Conservation (phyloP, 2,113 vertebrate genomes). For the Bagarius yarrelli region DNA sequence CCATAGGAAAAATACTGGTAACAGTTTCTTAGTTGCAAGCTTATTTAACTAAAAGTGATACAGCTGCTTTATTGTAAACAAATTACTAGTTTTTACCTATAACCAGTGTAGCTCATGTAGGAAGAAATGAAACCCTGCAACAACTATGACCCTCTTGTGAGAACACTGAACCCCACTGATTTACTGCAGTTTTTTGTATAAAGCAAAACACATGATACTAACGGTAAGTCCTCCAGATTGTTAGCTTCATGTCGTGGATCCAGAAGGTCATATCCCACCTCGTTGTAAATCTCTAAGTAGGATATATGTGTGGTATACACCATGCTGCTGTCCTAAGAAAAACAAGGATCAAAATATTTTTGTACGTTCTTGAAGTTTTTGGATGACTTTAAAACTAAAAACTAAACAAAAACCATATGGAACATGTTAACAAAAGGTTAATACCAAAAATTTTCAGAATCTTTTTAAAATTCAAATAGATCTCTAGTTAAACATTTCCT, state of each 20-base stretch:
- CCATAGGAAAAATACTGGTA: too few relatives aligned
- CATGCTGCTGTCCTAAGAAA: slow-evolving; percentile 81
- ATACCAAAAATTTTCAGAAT: neutral
- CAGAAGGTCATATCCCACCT: slow-evolving; percentile 91
- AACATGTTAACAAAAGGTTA: too few relatives aligned
- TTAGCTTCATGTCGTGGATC: slow-evolving; percentile 86
- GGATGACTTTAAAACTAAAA: neutral
- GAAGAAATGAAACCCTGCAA: neutral
- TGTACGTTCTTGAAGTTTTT: neutral
- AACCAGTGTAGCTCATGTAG: neutral
- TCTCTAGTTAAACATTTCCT: neutral
- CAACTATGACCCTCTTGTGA: too few relatives aligned
- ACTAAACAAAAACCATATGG: neutral
- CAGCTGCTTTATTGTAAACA: too few relatives aligned
- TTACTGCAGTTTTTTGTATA: neutral
- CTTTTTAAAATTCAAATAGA: neutral
- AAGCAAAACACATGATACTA: slow-evolving; percentile 65
- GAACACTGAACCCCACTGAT: neutral
- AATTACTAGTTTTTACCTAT: too few relatives aligned
- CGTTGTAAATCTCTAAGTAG: slow-evolving; percentile 98
- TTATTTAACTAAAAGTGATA: too few relatives aligned
- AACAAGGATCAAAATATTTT: neutral
- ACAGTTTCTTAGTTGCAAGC: too few relatives aligned
- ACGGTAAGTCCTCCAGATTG: slow-evolving; percentile 90
- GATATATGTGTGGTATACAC: slow-evolving; percentile 87